These are phyloP conservation scores for Cebidichthys violaceus DNA, from an alignment of 2,113 vertebrate species.

Conservation along the genomic window DNA sequence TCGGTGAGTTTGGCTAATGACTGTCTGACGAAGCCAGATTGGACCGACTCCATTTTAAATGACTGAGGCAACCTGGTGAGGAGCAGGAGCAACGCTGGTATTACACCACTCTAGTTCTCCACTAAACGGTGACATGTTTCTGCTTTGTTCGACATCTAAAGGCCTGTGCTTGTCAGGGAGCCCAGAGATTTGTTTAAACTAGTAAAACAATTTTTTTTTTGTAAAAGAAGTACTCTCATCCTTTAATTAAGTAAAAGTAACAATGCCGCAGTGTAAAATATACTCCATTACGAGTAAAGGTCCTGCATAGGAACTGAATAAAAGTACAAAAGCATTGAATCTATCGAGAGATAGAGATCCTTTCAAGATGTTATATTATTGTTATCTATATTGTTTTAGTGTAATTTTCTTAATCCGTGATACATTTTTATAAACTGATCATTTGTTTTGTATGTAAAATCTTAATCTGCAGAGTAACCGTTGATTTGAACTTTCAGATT, in stretches of 20 bases:
- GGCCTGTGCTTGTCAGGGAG: constrained; percentile 23
- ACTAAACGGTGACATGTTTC: constrained; percentile 10
- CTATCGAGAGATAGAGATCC: not conserved
- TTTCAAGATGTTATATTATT: not conserved
- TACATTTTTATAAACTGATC: no score
- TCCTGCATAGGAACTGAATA: not conserved
- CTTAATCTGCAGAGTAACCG: not conserved
- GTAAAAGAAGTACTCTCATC: not conserved
- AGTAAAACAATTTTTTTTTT: not conserved
- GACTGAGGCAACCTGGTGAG: constrained; percentile 13
- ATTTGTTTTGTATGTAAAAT: no score
- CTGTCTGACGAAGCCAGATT: constrained; percentile 39
- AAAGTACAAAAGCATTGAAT: no score
- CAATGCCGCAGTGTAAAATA: not conserved
- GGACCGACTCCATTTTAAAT: constrained; percentile 37
- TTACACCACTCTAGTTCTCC: constrained; percentile 6
- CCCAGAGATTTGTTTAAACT: constrained; percentile 4
- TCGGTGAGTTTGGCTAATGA: constrained; percentile 37
- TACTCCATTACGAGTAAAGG: not conserved
- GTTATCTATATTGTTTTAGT: not conserved
- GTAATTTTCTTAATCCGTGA: not conserved
- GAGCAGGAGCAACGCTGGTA: not conserved
- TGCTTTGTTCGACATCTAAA: constrained; percentile 15
- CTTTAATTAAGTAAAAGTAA: constrained; percentile 1
- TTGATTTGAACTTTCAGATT: not conserved